phyloP scores from a whole-genome alignment of 2,797 vertebrate species.

The Lindbergichthys nudifrons region DNA sequence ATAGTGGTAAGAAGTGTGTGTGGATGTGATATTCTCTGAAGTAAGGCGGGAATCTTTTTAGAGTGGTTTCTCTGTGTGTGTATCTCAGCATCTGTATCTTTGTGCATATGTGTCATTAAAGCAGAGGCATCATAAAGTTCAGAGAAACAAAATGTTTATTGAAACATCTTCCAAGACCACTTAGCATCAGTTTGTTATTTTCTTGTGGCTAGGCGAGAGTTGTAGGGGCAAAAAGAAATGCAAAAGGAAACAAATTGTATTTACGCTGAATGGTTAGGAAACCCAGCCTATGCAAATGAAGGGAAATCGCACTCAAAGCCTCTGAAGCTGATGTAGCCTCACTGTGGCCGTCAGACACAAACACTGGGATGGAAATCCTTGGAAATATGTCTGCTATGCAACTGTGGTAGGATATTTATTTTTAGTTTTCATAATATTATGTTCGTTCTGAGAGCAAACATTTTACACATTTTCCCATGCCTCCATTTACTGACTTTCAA shows the following conservation, averaged over 20 bases:
- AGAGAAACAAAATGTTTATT: slow-evolving; percentile 72
- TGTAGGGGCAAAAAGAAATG: slow-evolving; percentile 40
- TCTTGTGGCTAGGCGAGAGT: slow-evolving; percentile 54
- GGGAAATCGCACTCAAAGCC: not conserved
- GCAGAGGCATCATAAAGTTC: slow-evolving; percentile 49
- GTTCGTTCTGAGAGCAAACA: not conserved
- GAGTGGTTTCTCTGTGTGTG: slow-evolving; percentile 27
- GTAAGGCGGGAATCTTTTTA: slow-evolving; percentile 54
- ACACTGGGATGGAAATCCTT: slow-evolving; percentile 41
- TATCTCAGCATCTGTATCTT: slow-evolving; percentile 9
- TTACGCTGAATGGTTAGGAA: slow-evolving; percentile 39
- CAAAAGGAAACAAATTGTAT: slow-evolving; percentile 48
- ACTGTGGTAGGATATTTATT: slow-evolving; percentile 24
- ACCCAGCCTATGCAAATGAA: slow-evolving; percentile 42
- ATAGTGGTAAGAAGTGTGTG: slow-evolving; percentile 50
- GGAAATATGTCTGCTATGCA: slow-evolving; percentile 35
- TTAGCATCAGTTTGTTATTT: slow-evolving; percentile 69
- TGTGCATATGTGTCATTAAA: slow-evolving; percentile 40
- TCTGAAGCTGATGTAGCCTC: slow-evolving; percentile 30
- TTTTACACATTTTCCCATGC: not conserved
- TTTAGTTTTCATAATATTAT: slow-evolving; percentile 4
- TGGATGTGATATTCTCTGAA: slow-evolving; percentile 60
- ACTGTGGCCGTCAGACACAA: slow-evolving; percentile 26
- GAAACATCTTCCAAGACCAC: slow-evolving; percentile 68
- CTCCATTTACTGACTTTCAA: not conserved